Conservation (phyloP, 2,797 vertebrate species). For the Gila robusta region DNA sequence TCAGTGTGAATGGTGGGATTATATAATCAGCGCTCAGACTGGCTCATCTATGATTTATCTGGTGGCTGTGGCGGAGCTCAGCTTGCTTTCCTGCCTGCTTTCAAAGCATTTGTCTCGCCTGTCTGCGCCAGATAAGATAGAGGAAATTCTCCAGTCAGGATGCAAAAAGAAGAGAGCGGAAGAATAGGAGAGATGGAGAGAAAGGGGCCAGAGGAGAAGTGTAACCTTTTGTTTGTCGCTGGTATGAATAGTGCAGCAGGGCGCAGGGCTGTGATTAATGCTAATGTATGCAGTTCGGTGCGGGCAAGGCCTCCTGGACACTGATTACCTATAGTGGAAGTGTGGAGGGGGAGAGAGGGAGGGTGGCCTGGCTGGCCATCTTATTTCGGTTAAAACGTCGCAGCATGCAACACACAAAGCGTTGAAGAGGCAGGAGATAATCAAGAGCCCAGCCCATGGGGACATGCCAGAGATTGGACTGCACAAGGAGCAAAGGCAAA, state of each 20-base stretch:
- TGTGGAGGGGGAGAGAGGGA: conserved; percentile 76
- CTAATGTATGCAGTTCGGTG: conserved; percentile 79
- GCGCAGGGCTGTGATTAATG: conserved; percentile 76
- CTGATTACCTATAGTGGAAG: conserved; percentile 80
- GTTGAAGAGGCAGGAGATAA: conserved; percentile 85
- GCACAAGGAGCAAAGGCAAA: conserved; percentile 80
- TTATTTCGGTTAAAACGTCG: conserved; percentile 96
- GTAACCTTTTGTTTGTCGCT: conserved; percentile 75
- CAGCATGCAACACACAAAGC: conserved; percentile 81
- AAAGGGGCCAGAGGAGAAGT: conserved; percentile 62
- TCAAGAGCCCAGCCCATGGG: conserved; percentile 88
- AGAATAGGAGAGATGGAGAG: conserved; percentile 35
- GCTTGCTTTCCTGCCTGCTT: conserved; percentile 66
- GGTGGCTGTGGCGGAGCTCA: conserved; percentile 67
- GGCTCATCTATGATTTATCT: conserved; percentile 83
- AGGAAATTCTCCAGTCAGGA: conserved; percentile 62
- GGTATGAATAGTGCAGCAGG: conserved; percentile 57
- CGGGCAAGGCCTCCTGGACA: conserved; percentile 66
- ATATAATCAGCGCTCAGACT: conserved; percentile 76
- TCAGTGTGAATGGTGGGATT: conserved; percentile 73
- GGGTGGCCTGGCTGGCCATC: conserved; percentile 90
- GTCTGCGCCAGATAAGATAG: conserved; percentile 73
- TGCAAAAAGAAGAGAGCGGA: conserved; percentile 31
- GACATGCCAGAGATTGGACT: conserved; percentile 94
- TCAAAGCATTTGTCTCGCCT: conserved; percentile 70